These are phyloP conservation scores for Muscicapa adusta DNA, from an alignment of 2,113 vertebrate species.

Conservation along the genomic window DNA sequence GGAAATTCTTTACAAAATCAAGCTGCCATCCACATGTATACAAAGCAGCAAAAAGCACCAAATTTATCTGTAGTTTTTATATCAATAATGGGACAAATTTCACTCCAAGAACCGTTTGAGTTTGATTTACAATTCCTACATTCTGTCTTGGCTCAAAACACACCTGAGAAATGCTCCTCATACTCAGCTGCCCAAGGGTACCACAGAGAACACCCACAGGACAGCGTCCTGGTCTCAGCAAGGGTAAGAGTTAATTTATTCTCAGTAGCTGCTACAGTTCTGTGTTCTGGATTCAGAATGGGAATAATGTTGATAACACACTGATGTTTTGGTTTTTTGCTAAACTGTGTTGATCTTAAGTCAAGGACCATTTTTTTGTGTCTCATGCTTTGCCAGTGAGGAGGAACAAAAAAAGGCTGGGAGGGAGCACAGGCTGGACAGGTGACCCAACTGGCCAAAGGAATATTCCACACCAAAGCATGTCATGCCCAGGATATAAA, in stretches of 20 bases:
- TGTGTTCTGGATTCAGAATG: not conserved
- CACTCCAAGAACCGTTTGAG: not conserved
- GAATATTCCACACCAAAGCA: not conserved
- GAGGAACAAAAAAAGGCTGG: not conserved
- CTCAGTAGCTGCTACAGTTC: not conserved
- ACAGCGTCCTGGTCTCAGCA: not conserved
- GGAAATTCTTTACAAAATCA: not conserved
- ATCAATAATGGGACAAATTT: not conserved
- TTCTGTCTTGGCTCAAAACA: not conserved
- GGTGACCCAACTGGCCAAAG: not conserved
- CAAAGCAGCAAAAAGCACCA: fast-evolving
- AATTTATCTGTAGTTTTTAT: not conserved
- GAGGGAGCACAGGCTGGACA: not conserved
- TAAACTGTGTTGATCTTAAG: not conserved
- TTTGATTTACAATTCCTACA: not conserved
- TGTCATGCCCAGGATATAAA: not conserved
- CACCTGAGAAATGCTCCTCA: not conserved
- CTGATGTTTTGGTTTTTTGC: not conserved
- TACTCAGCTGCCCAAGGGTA: not conserved
- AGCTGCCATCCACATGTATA: not conserved
- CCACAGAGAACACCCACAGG: not conserved
- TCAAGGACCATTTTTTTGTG: not conserved
- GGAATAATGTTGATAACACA: not conserved
- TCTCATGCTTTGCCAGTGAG: not conserved
- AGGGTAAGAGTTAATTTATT: not conserved